Evolutionary conservation across 1,140 invertebrate species (phyloP).

Genomic region (Globodera rostochiensis): DNA sequence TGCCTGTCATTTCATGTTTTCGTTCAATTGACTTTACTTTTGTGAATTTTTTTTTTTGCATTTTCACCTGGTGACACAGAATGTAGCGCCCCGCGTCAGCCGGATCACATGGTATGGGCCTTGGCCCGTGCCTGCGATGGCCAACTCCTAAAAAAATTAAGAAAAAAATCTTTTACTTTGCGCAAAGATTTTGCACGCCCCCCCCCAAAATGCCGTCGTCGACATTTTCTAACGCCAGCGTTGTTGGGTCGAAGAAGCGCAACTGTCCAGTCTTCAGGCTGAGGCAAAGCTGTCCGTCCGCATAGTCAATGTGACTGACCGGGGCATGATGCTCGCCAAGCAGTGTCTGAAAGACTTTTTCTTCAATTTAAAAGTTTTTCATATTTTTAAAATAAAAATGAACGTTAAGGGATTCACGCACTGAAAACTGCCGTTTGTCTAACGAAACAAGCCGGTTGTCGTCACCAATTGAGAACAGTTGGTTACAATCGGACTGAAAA

Average conservation of each 20-base stretch:
- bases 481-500: constrained; percentile 13
- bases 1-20: not conserved
- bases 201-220: not conserved
- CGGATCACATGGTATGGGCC: not conserved
- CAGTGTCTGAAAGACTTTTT: constrained; percentile 7
- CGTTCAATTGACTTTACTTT: not conserved
- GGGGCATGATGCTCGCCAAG: constrained; percentile 7
- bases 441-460: constrained; percentile 15
- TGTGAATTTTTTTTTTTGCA: not conserved
- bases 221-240: constrained; percentile 16
- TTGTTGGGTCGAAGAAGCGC: constrained; percentile 11
- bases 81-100: constrained; percentile 21
- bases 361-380: too few relatives aligned
- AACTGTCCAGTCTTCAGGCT: constrained; percentile 15
- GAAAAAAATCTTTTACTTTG: not conserved
- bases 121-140: not conserved
- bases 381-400: too few relatives aligned
- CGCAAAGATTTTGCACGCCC: too few relatives aligned
- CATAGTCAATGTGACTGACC: constrained; percentile 19
- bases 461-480: constrained; percentile 26
- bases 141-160: constrained; percentile 20
- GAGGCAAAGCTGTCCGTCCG: constrained; percentile 23
- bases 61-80: constrained; percentile 14
- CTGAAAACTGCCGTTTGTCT: constrained; percentile 24
- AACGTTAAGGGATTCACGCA: not conserved